Percentiles rank a stretch among this genome's conserved stretches.
Conservation (phyloP, 1,140 invertebrate species). For the Drosophila punjabiensis region DNA sequence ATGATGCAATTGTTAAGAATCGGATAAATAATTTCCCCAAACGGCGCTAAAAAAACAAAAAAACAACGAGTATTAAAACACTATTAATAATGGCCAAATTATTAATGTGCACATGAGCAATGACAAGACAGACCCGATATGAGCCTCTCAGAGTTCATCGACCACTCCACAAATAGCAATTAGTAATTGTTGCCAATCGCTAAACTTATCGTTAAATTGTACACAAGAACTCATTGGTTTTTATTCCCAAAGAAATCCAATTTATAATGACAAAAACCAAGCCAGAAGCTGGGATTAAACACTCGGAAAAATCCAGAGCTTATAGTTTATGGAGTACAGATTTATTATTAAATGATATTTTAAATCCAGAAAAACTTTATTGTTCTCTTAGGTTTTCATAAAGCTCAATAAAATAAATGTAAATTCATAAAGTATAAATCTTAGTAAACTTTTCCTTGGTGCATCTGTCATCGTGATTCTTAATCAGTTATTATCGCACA, state of each 20-base stretch:
- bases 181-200: conserved; percentile 27
- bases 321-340: neutral
- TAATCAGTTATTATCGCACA: conserved; percentile 74
- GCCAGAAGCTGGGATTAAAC: conserved; percentile 22
- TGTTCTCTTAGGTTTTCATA: neutral
- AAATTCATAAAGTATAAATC: too few relatives aligned
- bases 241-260: conserved; percentile 19
- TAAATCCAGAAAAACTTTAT: rapidly evolving
- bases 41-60: conserved; percentile 1
- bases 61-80: conserved; percentile 42
- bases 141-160: conserved; percentile 26
- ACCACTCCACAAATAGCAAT: conserved; percentile 38
- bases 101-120: conserved; percentile 27
- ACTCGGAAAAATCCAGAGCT: neutral
- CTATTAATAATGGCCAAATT: conserved; percentile 40
- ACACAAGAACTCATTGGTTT: neutral
- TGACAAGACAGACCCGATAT: neutral
- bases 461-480: conserved; percentile 56
- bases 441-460: neutral
- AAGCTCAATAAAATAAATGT: too few relatives aligned
- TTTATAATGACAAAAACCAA: conserved; percentile 38
- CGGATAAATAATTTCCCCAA: conserved; percentile 65
- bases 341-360: neutral
- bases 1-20: conserved; percentile 73
- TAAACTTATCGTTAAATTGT: neutral